These are phyloP conservation scores for Euplagia quadripunctaria DNA, from an alignment of 2,888 invertebrate genomes.

Conservation along the genomic window DNA sequence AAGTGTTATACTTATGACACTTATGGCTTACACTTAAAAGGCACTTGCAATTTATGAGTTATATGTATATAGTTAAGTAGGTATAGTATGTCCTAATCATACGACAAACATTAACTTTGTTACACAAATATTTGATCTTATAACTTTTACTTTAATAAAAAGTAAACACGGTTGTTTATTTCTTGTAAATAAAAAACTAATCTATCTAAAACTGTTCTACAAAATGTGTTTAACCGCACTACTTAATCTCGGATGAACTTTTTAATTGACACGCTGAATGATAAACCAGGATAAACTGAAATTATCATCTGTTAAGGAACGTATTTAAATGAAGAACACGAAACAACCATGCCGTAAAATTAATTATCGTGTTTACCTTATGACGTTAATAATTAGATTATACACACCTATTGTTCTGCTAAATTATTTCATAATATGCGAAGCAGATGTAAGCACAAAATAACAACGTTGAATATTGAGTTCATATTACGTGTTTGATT, in stretches of 20 bases:
- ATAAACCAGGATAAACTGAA: background rate
- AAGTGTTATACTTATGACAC: background rate
- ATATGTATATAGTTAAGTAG: no score
- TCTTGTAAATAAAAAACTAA: no score
- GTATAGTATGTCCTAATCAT: no score
- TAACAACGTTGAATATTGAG: background rate
- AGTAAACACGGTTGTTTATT: no score
- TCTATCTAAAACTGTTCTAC: no score
- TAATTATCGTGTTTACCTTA: slow-evolving; percentile 33
- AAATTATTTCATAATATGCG: slow-evolving; percentile 34
- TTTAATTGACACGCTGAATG: background rate
- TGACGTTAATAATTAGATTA: slow-evolving; percentile 50
- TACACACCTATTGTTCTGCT: slow-evolving; percentile 38
- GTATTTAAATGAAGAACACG: slow-evolving; percentile 3
- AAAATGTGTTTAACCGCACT: no score
- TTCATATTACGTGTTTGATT: slow-evolving; percentile 4
- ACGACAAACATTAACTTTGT: no score
- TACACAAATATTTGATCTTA: no score
- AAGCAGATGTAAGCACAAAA: slow-evolving; percentile 12
- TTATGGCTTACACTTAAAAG: background rate
- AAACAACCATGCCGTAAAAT: slow-evolving; percentile 4
- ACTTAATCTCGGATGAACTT: no score
- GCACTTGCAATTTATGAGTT: background rate
- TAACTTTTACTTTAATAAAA: no score
- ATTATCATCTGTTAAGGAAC: background rate